Evolutionary conservation across 35 echinoderm and acorn worm genomes (phyloP), one percentile per base, ranked within the genome.

Genomic region (Anneissia japonica): DNA sequence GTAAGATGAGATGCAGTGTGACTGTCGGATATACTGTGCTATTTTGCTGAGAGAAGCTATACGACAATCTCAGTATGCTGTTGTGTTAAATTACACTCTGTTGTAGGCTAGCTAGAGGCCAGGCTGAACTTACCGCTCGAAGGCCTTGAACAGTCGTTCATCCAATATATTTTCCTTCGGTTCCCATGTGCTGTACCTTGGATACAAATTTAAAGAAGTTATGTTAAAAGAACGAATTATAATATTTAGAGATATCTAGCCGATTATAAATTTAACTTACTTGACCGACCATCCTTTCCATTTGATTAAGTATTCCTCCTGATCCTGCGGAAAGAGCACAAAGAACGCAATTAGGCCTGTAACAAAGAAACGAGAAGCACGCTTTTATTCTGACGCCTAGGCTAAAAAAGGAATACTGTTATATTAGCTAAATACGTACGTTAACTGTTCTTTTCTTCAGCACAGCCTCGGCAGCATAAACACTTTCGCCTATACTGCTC

Each of bases 121-220:
- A 9, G 51, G 19, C 51, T 64, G 9, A 64, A 64, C 51, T 64
- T 64, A 64, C 51, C 9, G n/a, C 34, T 90, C 91, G 78, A 90
- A 97, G 32, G 86, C 79, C 32, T 93, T 74, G 6, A 97, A 81
- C 2, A 97, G 77, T 19, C 94, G 82, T 34, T 84, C 38, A 75
- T 97, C 94, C 1, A 97, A 74, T 41, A 97, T 97, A 74, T 97
- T 93, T 26, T 85, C 85, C 81, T 97, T 91, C 6, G 94, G 94
- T 73, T 97, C 94, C 94, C 94, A 97, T 39, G 94, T 97, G 37
- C 90, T 97, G 78, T 97, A 84, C 74, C 94, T 76, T 97, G 78
- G 72, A 80, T 36, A 56, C 30, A 80, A 38, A 55, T 37, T n/a
- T n/a, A 73, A 37, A 34, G 82, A 36, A 87, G 5, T 30, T 9